A percentile compares a stretch with the other conserved stretches of the same genome.
These are phyloP conservation scores for Chrysoperla carnea DNA, from an alignment of 1,140 invertebrate genomes.

Conservation along the genomic window DNA sequence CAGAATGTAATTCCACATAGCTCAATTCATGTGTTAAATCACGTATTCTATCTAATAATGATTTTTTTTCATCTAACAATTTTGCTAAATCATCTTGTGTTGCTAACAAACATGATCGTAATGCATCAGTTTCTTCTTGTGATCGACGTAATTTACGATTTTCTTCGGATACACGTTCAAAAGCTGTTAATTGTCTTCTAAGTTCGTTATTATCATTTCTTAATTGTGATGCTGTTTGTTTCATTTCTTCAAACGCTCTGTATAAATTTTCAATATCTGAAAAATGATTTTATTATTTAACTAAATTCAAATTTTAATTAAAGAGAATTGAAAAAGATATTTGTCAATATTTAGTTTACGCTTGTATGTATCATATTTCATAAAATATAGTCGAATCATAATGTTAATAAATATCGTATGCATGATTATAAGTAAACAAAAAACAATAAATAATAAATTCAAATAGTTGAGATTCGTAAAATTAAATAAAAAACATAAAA, in stretches of 20 bases:
- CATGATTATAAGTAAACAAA: too few relatives aligned
- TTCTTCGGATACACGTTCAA: constrained; percentile 42
- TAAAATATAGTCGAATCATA: too few relatives aligned
- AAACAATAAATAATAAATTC: too few relatives aligned
- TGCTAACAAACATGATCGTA: constrained; percentile 35
- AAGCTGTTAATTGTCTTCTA: constrained; percentile 31
- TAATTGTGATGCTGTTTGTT: constrained; percentile 30
- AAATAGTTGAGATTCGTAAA: too few relatives aligned
- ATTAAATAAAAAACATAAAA: too few relatives aligned
- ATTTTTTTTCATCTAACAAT: constrained; percentile 51
- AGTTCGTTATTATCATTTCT: constrained; percentile 45
- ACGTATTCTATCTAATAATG: constrained; percentile 45
- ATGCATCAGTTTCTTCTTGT: constrained; percentile 40
- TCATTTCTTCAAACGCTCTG: constrained; percentile 26
- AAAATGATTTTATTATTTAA: background rate
- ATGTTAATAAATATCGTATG: too few relatives aligned
- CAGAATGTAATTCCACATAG: constrained; percentile 17
- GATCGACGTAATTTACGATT: constrained; percentile 34
- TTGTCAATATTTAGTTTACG: too few relatives aligned
- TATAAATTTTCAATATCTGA: constrained; percentile 18
- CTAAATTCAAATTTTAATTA: constrained; percentile 1
- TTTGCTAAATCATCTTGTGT: constrained; percentile 53
- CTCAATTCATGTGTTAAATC: constrained; percentile 36
- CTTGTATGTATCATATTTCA: too few relatives aligned
- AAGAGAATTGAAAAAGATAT: too few relatives aligned